Evolutionary conservation across 2,797 vertebrate species (phyloP).

Genomic region (Bradypus variegatus): DNA sequence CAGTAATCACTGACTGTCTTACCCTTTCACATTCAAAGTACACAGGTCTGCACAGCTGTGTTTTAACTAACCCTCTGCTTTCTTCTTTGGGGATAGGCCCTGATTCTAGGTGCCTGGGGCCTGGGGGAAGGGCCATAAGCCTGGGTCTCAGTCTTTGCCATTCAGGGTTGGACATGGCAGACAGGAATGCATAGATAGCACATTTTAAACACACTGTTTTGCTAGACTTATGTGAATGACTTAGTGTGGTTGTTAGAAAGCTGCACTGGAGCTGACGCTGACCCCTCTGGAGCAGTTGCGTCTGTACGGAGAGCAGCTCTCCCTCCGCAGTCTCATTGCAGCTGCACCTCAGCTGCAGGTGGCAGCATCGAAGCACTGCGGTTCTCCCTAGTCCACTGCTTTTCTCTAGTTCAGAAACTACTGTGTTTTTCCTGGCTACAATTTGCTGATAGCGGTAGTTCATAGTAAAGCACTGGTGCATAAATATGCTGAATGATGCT

Average conservation of each 20-base stretch:
- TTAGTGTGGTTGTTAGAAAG: background rate
- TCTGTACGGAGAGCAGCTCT: background rate
- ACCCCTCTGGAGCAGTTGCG: background rate
- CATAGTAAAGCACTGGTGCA: background rate
- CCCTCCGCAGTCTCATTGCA: too few relatives aligned
- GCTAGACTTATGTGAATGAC: background rate
- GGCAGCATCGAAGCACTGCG: background rate
- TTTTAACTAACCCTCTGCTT: background rate
- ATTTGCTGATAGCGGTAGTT: background rate
- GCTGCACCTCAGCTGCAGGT: too few relatives aligned
- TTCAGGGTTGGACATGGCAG: background rate
- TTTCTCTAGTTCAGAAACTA: background rate
- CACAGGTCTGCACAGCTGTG: background rate
- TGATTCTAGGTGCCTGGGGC: background rate
- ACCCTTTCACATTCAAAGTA: background rate
- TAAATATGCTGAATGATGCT: background rate
- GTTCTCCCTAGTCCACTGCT: background rate
- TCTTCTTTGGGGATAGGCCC: background rate
- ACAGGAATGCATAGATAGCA: background rate
- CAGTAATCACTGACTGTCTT: background rate
- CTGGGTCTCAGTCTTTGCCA: background rate
- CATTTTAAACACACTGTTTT: background rate
- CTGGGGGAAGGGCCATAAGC: background rate
- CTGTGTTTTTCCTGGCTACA: background rate
- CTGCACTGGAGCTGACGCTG: background rate